A percentile compares a stretch with the other conserved stretches of the same genome.
phyloP scores from a whole-genome alignment of 2,113 vertebrate species.

The Mus spicilegus region DNA sequence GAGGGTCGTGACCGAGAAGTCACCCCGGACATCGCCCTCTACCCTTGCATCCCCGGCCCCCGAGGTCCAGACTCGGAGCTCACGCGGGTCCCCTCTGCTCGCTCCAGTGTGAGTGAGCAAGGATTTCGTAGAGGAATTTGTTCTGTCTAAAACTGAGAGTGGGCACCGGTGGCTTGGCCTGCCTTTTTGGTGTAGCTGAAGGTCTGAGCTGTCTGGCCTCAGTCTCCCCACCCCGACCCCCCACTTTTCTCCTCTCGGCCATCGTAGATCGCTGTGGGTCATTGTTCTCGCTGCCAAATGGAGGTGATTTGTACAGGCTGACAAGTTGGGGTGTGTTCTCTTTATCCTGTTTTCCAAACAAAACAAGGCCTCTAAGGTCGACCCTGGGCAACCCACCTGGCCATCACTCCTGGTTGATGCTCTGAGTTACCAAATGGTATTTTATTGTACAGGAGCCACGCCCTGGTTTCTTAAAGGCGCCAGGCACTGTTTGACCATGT shows the following conservation, averaged over 20 bases:
- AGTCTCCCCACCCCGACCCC: constrained; percentile 41
- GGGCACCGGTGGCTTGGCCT: constrained; percentile 44
- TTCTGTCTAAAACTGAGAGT: constrained; percentile 9
- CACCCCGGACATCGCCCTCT: background rate
- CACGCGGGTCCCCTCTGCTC: background rate
- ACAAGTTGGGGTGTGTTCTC: constrained; percentile 53
- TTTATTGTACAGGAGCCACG: constrained; percentile 81
- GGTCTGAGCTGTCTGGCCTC: constrained; percentile 57
- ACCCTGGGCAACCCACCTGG: background rate
- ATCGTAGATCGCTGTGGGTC: constrained; percentile 7
- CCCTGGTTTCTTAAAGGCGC: constrained; percentile 83
- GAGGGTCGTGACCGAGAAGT: background rate
- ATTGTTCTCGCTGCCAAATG: constrained; percentile 75
- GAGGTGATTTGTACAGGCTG: constrained; percentile 61
- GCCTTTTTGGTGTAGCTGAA: background rate
- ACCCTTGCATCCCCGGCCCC: background rate
- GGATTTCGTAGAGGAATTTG: constrained; percentile 10
- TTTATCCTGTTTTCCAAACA: background rate
- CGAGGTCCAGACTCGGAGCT: background rate
- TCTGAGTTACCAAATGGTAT: constrained; percentile 67
- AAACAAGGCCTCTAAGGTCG: constrained; percentile 3
- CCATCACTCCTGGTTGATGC: constrained; percentile 3
- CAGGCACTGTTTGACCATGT: constrained; percentile 71
- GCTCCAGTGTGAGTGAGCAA: background rate
- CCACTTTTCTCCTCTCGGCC: background rate